Conservation (phyloP, 2,797 vertebrate genomes). For the Catharus ustulatus region DNA sequence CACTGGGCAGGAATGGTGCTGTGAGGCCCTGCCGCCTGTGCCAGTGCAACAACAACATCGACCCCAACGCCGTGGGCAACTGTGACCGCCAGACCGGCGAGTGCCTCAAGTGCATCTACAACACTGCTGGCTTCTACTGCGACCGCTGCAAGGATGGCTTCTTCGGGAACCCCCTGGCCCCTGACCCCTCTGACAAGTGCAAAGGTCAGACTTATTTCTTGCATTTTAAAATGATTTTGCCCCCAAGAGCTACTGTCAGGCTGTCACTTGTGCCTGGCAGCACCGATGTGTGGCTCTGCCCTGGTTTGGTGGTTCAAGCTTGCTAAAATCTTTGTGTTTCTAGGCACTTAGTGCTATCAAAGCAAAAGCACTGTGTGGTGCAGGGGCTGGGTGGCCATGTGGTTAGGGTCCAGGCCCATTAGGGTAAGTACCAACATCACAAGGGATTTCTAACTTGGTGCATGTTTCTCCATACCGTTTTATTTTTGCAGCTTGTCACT, state of each 20-base stretch:
- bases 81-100: conserved; percentile 88
- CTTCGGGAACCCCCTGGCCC: not conserved
- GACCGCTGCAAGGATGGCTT: conserved; percentile 79
- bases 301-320: not conserved
- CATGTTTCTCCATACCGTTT: not conserved
- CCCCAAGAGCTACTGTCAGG: not conserved
- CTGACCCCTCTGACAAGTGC: conserved; percentile 74
- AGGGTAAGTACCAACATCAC: not conserved
- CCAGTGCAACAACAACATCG: conserved; percentile 91
- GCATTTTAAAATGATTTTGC: not conserved
- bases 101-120: conserved; percentile 94
- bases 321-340: not conserved
- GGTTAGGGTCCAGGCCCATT: not conserved
- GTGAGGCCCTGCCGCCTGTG: conserved; percentile 86
- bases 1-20: conserved; percentile 80
- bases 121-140: conserved; percentile 91
- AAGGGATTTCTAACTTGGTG: not conserved
- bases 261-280: accelerated
- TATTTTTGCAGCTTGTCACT: conserved; percentile 83
- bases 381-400: not conserved
- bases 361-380: not conserved
- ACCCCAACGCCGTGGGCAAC: conserved; percentile 93
- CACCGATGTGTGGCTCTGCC: not conserved
- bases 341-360: not conserved
- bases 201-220: conserved; percentile 74